Evolutionary conservation across 2,888 invertebrate species (phyloP), one percentile per base, ranked within the genome.

Genomic region (Rutpela maculata): DNA sequence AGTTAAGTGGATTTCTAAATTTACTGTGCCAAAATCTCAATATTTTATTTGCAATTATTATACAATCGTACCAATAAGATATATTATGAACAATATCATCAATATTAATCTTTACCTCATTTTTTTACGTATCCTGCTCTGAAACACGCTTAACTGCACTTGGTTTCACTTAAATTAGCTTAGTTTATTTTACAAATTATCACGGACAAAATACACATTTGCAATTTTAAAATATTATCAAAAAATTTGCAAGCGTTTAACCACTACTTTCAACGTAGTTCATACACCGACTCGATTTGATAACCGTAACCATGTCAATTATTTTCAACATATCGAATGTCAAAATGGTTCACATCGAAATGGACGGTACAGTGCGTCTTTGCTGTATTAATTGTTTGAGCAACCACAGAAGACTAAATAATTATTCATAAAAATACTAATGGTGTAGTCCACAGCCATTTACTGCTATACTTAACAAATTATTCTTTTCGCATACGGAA

Each of bases 401-500:
- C 65, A 18, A 35, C 35, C 9, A n/a, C 11, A 19, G 11, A 43
- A 35, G 17, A 65, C 65, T 65, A 35, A 65, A 65, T 19, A 38
- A 35, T 65, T 65, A 65, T 35, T 35, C 63, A 31, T 18, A 35
- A 65, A 38, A 11, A 19, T 11, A 65, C 65, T 43, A 35, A 43
- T 50, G 50, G 50, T 15, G 2, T n/a, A 38, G 65, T 57, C 69
- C 18, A 18, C 35, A 15, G 31, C 31, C 65, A 65, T 55, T 57
- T 22, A 62, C 76, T 70, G 60, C 35, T 67, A 60, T 56, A 74
- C 66, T 78, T 71, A 75, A 60, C 50, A 26, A 74, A 76, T 79
- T 79, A 82, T 83, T 81, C 81, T 78, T 77, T 60, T 69, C 71
- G 71, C 75, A 80, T 81, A 80, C 78, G 79, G 78, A 79, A 81